Base-by-base conservation (phyloP, 2,113 vertebrate genomes). In the Peromyscus californicus region DNA sequence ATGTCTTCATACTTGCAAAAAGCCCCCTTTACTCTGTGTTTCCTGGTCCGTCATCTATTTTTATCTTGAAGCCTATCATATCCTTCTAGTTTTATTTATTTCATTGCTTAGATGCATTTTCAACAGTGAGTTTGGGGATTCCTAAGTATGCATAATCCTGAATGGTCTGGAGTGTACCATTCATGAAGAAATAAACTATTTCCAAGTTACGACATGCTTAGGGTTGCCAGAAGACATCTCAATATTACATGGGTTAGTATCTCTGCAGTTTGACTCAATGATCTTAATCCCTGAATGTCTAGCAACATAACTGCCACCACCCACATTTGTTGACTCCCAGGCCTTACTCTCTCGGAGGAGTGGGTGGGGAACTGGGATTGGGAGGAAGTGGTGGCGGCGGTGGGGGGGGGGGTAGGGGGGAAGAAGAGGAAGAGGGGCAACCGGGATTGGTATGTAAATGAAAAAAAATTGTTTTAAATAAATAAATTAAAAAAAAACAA, bases 141-240 rank as follows among this genome's bases (percentile, higher is more conserved):
- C 22, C 22, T 76, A 89, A 93, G 42, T 80, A 54, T 72, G 6
- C 33, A 76, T 7, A 93, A 82, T 89, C 74, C 45, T 59, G 7
- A 87, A 74, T 69, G 85, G 61, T 10, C 33, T 5, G 26, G 19
- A 93, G 22, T 26, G 22, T 59, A 83, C 69, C 42, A 63, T 45
- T 90, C 17, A 26, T 88, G 67, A 93, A 89, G 21, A 74, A 24
- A 72, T 70, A 39, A 72, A 26, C 16, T 22, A 89, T 72, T 92
- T 39, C 11, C 29, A 87, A 76, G 70, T 54, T 54, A 19, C 45
- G 57, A 87, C 54, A 80, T 70, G 39, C 21, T 85, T n/a, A 76
- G n/a, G 67, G 42, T 39, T 96, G n/a, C 16, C 59, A 78, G 26
- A 97, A 87, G 91, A 88, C 63, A 5, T 61, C 39, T 83, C 13